These are phyloP conservation scores for Phalanger gymnotis DNA, from an alignment of 2,797 vertebrate species.

Conservation along the genomic window DNA sequence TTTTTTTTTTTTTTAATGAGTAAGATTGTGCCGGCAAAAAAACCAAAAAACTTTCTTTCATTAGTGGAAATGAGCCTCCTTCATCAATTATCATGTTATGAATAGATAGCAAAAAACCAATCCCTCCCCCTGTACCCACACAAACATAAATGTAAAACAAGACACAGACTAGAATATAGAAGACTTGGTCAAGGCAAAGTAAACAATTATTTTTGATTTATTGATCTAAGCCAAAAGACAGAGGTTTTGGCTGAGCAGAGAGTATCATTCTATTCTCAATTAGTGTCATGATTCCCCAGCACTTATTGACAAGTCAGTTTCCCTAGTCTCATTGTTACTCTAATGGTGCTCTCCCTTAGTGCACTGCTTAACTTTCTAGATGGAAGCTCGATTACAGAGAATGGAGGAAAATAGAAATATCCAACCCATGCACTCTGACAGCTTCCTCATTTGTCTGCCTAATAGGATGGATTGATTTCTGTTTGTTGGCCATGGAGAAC, in stretches of 20 bases:
- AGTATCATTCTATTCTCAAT: constrained; percentile 79
- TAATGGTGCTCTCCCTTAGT: not conserved
- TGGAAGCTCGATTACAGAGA: not conserved
- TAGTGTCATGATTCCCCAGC: constrained; percentile 66
- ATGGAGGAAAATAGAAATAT: constrained; percentile 36
- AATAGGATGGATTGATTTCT: constrained; percentile 45
- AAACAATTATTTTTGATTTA: constrained; percentile 77
- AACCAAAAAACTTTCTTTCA: constrained; percentile 74
- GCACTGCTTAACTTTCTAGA: constrained; percentile 13
- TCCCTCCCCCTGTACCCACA: not conserved
- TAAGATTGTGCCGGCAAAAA: constrained; percentile 11
- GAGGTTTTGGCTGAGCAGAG: constrained; percentile 66
- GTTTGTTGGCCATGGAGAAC: constrained; percentile 11
- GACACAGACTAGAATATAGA: constrained; percentile 52
- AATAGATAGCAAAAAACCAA: not conserved
- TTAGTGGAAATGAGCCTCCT: constrained; percentile 64
- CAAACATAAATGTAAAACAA: not conserved
- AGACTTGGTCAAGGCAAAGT: constrained; percentile 62
- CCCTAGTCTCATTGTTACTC: constrained; percentile 52
- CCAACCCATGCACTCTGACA: constrained; percentile 26
- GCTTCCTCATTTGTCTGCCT: constrained; percentile 39
- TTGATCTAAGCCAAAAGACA: constrained; percentile 77
- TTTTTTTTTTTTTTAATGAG: constrained; percentile 62
- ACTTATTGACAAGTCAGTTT: constrained; percentile 65
- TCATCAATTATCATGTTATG: constrained; percentile 69